Base-by-base conservation (phyloP, 2,113 vertebrate species). In the Rhinogobius similis region DNA sequence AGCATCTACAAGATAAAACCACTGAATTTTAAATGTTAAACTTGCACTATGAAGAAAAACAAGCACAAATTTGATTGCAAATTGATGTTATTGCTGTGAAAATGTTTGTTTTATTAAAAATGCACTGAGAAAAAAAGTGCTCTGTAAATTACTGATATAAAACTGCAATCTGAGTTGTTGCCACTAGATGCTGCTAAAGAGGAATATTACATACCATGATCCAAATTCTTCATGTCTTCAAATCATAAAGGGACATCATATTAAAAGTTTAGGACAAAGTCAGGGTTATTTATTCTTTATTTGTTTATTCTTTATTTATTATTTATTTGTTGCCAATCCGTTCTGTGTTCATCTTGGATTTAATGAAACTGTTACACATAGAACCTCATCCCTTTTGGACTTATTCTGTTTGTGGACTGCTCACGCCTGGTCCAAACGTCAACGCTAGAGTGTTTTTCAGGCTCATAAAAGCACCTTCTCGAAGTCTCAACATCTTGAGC, bases 401-500 rank as follows among this genome's bases (percentile, higher is more conserved):
- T 1, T 7, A 2, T 9, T 0, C 41, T 52, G 24, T n/a, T 43
- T 4, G 68, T 10, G 27, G 29, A n/a, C 29, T 10, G 18, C 10
- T 38, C 29, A 38, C 1, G 16, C 2, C 16, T 12, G 6, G 55
- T 27, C 13, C 14, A 24, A 2, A 78, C 75, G 0, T 1, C 39
- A 10, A 71, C 69, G 13, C 93, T 92, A 2, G 78, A 82, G 91
- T 92, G 91, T 75, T 94, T 59, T 32, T 61, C 20, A 10, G 58
- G 58, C 18, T 61, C 8, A 16, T 14, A 93, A 72, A 94, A 94
- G 78, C 90, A 89, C 64, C 43, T 92, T 68, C 75, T 88, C 58
- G 96, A 89, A 62, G 94, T 89, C 6, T 95, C 91, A 77, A 88
- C 94, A 23, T 89, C 84, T 82, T 96, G 90, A 0, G 96, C 92